Conservation (phyloP, 2,888 invertebrate species). For the Piscicola geometra region DNA sequence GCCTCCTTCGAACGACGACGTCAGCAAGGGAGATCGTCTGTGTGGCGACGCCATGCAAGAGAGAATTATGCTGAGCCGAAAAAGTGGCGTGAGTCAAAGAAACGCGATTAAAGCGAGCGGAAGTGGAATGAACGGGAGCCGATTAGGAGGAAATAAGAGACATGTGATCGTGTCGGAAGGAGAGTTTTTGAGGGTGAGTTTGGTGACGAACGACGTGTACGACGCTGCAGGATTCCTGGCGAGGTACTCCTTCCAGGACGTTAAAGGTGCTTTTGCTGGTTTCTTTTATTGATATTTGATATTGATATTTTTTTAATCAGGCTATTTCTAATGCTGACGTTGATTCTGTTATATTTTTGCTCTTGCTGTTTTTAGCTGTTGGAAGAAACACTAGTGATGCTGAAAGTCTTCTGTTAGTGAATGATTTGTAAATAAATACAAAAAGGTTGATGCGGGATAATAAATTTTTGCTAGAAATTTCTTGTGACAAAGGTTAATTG, state of each 20-base stretch:
- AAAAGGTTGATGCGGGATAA: too few species aligned
- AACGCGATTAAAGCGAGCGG: neutral
- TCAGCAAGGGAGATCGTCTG: neutral
- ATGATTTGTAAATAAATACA: too few species aligned
- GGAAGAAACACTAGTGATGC: too few species aligned
- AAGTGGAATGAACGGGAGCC: neutral
- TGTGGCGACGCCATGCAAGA: neutral
- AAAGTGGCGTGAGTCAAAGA: neutral
- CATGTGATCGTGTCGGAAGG: conserved; percentile 1
- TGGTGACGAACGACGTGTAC: neutral
- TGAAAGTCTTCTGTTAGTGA: too few species aligned
- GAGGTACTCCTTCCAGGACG: neutral
- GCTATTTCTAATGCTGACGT: neutral
- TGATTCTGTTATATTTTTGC: neutral
- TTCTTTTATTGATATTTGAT: too few species aligned
- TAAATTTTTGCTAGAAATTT: too few species aligned
- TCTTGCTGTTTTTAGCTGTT: too few species aligned
- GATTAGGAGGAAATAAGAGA: neutral
- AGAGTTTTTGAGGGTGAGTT: neutral
- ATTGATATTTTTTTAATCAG: too few species aligned
- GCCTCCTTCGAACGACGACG: neutral
- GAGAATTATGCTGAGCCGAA: too few species aligned
- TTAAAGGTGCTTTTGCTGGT: neutral
- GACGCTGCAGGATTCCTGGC: conserved; percentile 1
- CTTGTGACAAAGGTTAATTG: too few species aligned